These are phyloP conservation scores for Girardia tigrina DNA, from an alignment of 2,888 invertebrate species.

Conservation along the genomic window DNA sequence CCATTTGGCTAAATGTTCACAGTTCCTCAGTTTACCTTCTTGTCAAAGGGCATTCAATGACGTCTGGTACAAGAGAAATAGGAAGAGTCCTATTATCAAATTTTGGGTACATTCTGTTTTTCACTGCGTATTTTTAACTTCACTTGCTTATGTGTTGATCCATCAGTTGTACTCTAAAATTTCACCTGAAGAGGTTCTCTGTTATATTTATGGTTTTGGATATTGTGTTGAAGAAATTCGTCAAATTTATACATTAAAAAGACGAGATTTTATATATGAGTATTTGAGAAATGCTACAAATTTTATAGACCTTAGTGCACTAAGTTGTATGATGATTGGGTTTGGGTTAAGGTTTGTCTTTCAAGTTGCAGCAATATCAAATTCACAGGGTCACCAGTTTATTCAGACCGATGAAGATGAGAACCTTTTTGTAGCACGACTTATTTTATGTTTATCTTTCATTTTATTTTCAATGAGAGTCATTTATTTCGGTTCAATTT, in stretches of 20 bases:
- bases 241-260: not conserved
- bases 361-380: not conserved
- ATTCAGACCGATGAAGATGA: not conserved
- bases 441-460: conserved; percentile 30
- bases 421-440: not conserved
- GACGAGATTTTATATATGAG: not conserved
- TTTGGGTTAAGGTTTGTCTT: not conserved
- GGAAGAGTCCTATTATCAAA: not conserved
- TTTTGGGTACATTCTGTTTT: conserved; percentile 7
- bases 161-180: not conserved
- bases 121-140: conserved; percentile 14
- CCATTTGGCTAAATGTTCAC: conserved; percentile 18
- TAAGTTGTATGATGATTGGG: not conserved
- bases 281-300: not conserved
- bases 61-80: not conserved
- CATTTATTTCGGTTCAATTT: conserved; percentile 25
- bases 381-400: too few relatives aligned
- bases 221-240: conserved; percentile 25
- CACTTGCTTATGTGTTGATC: conserved; percentile 16
- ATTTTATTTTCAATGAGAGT: conserved; percentile 27
- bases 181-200: not conserved
- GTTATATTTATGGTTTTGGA: conserved; percentile 25
- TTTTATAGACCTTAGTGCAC: not conserved
- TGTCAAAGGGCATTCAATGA: conserved; percentile 32
- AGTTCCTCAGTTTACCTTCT: conserved; percentile 27